Evolutionary conservation across 2,113 vertebrate species (phyloP).

Genomic region (Orientallactaga bullata): DNA sequence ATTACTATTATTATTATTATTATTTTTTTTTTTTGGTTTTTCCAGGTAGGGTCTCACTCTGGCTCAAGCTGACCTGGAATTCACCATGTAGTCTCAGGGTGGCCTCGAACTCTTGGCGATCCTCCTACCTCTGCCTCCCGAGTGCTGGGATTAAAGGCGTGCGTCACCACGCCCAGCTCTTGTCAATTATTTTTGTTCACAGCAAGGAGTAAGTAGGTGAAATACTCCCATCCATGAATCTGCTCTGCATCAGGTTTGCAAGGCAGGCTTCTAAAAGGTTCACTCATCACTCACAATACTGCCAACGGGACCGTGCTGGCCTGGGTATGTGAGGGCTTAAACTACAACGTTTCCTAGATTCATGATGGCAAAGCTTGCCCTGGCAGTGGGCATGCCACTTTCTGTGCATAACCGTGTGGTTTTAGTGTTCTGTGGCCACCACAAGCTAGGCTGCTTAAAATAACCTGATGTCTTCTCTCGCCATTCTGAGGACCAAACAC

Average conservation of each 20-base stretch:
- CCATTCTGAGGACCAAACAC: too few relatives aligned
- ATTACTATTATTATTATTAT: too few relatives aligned
- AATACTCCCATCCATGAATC: fast-evolving
- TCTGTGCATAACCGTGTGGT: fast-evolving
- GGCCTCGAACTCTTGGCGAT: too few relatives aligned
- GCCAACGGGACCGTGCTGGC: fast-evolving
- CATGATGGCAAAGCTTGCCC: fast-evolving
- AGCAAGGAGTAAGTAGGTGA: neutral
- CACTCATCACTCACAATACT: fast-evolving
- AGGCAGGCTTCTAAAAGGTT: fast-evolving
- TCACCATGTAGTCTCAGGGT: too few relatives aligned
- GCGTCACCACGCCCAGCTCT: too few relatives aligned
- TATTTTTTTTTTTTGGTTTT: too few relatives aligned
- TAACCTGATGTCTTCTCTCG: fast-evolving
- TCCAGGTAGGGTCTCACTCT: too few relatives aligned
- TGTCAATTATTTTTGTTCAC: neutral
- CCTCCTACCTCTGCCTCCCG: too few relatives aligned
- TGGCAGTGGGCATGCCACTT: fast-evolving
- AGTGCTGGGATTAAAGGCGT: too few relatives aligned
- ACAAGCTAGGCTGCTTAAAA: neutral
- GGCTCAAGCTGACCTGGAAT: too few relatives aligned
- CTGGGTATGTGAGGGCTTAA: fast-evolving
- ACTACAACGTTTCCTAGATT: neutral
- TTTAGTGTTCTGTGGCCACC: neutral
- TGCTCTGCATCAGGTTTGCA: fast-evolving